A percentile compares a stretch with the other conserved stretches of the same genome.
Evolutionary conservation across 2,888 invertebrate genomes (phyloP).

Genomic region (Aelia acuminata): DNA sequence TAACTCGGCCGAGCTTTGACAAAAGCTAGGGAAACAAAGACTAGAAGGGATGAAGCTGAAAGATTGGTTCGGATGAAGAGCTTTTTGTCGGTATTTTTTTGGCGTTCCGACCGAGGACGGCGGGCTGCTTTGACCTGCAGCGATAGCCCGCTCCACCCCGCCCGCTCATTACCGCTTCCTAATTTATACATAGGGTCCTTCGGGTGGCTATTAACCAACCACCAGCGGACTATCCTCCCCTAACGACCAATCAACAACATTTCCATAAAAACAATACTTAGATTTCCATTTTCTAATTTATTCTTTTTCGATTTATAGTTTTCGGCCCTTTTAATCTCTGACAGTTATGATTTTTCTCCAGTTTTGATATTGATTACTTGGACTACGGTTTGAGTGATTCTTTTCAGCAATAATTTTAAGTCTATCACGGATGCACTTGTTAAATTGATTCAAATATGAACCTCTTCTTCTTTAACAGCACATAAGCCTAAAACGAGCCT

Average conservation of each 20-base stretch:
- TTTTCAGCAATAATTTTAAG: neutral
- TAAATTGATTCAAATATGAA: neutral
- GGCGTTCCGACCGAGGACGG: neutral
- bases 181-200: slow-evolving; percentile 20
- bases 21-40: neutral
- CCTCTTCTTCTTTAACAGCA: no score
- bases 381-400: neutral
- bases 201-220: neutral
- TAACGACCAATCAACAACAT: slow-evolving; percentile 18
- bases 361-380: neutral
- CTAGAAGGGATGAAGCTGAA: neutral
- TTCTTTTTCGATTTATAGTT: slow-evolving; percentile 36
- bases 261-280: slow-evolving; percentile 38
- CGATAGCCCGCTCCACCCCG: neutral
- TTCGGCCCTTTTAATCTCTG: slow-evolving; percentile 33
- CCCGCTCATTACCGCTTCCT: neutral
- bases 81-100: slow-evolving; percentile 35
- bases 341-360: neutral
- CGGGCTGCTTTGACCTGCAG: neutral
- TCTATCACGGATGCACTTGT: neutral
- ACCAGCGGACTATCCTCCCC: neutral
- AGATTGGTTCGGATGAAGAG: neutral
- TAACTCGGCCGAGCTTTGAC: neutral
- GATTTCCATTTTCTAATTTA: slow-evolving; percentile 24
- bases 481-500: no score